Evolutionary conservation across 2,797 vertebrate genomes (phyloP).

Genomic region (Thaleichthys pacificus): DNA sequence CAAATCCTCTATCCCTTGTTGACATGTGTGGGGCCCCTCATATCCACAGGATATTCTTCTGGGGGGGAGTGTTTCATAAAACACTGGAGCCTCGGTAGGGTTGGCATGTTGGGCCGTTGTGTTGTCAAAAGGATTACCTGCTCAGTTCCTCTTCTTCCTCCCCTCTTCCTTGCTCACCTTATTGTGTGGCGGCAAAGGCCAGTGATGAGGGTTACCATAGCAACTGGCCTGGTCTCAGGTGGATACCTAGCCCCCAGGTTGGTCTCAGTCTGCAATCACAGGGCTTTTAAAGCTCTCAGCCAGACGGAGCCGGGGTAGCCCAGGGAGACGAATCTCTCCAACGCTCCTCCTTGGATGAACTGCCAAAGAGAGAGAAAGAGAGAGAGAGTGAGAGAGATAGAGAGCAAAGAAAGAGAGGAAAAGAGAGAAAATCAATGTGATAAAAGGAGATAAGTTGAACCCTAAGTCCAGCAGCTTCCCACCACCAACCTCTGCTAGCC

Average conservation of each 20-base stretch:
- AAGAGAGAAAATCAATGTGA: slow-evolving; percentile 45
- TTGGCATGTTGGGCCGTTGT: slow-evolving; percentile 47
- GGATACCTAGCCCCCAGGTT: slow-evolving; percentile 47
- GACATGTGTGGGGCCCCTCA: background rate
- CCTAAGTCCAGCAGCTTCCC: slow-evolving; percentile 41
- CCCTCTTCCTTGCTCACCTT: slow-evolving; percentile 26
- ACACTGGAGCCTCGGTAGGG: slow-evolving; percentile 25
- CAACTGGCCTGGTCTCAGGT: slow-evolving; percentile 60
- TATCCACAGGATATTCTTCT: background rate
- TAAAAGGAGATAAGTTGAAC: slow-evolving; percentile 56
- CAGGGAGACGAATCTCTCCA: slow-evolving; percentile 51
- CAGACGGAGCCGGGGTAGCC: slow-evolving; percentile 54
- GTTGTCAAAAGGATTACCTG: slow-evolving; percentile 59
- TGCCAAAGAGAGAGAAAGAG: slow-evolving; percentile 32
- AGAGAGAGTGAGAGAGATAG: slow-evolving; percentile 12
- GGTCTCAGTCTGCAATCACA: slow-evolving; percentile 58
- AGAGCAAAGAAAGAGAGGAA: background rate
- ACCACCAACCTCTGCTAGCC: slow-evolving; percentile 11
- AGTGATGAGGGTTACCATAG: slow-evolving; percentile 56
- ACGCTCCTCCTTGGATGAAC: slow-evolving; percentile 43
- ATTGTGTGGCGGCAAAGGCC: slow-evolving; percentile 40
- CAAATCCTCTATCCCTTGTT: slow-evolving; percentile 2
- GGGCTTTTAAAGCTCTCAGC: slow-evolving; percentile 62
- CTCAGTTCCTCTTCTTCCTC: slow-evolving; percentile 29
- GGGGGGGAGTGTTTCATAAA: slow-evolving; percentile 18